A percentile compares a stretch with the other conserved stretches of the same genome.
Conservation (phyloP, 2,888 invertebrate genomes). For the Euplexia lucipara region DNA sequence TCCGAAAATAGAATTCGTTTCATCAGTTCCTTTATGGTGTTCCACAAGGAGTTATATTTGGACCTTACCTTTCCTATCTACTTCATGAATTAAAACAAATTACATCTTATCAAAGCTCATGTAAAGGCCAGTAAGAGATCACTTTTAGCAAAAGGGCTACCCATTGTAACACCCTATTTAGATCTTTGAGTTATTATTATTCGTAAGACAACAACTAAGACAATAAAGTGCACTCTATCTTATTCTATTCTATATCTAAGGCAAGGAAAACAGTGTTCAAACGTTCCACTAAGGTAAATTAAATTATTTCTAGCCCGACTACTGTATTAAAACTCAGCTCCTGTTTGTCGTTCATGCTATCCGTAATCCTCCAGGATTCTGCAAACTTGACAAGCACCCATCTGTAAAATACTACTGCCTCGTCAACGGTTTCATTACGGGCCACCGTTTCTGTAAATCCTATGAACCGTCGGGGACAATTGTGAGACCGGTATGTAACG, state of each 20-base stretch:
- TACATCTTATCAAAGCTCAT: too few relatives aligned
- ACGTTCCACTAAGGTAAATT: background rate
- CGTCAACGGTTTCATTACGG: conserved; percentile 57
- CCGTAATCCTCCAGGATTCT: conserved; percentile 68
- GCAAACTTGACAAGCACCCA: conserved; percentile 69
- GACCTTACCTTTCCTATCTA: background rate
- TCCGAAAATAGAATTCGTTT: too few relatives aligned
- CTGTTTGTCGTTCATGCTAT: background rate
- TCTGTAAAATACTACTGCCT: conserved; percentile 75
- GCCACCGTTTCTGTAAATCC: conserved; percentile 66
- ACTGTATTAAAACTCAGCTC: background rate
- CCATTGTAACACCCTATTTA: too few relatives aligned
- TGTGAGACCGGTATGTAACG: conserved; percentile 71
- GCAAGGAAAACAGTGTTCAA: too few relatives aligned
- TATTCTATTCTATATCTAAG: too few relatives aligned
- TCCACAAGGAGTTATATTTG: conserved; percentile 9
- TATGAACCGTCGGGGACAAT: conserved; percentile 73
- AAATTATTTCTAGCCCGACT: too few relatives aligned
- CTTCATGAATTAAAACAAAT: background rate
- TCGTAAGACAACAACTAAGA: too few relatives aligned
- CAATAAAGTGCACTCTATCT: too few relatives aligned
- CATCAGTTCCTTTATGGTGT: background rate
- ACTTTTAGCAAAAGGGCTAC: too few relatives aligned
- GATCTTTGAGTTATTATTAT: too few relatives aligned
- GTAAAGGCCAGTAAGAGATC: too few relatives aligned